These are phyloP conservation scores for Heliconius hewitsoni DNA, from an alignment of 1,140 invertebrate genomes.

Conservation along the genomic window DNA sequence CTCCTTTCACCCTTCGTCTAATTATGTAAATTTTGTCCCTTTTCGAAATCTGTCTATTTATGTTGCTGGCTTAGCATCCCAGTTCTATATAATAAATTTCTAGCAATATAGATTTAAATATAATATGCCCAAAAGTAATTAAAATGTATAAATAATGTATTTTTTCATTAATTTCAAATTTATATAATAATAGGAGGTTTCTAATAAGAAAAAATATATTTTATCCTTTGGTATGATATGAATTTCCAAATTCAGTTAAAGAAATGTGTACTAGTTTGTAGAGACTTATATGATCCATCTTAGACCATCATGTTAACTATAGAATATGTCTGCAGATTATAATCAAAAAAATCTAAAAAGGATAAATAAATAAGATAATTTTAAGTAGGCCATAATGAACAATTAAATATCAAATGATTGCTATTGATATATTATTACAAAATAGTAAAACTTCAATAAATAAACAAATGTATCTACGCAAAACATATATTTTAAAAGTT, in stretches of 20 bases:
- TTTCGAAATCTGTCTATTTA: constrained; percentile 22
- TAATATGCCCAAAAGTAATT: neutral
- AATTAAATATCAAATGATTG: no score
- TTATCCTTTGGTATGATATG: neutral
- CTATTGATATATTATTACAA: no score
- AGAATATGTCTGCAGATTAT: neutral
- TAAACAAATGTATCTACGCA: neutral
- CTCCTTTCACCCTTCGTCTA: constrained; percentile 46
- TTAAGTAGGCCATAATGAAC: no score
- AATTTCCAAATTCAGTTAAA: neutral
- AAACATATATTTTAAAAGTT: no score
- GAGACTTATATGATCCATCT: no score
- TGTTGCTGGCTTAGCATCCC: constrained; percentile 19
- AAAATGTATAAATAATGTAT: neutral
- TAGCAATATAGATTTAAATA: neutral
- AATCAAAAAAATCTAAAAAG: no score
- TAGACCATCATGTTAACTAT: neutral
- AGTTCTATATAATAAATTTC: constrained; percentile 3
- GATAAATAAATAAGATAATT: no score
- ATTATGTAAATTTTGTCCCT: constrained; percentile 47
- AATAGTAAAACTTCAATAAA: neutral
- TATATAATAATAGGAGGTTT: no score
- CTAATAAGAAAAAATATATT: no score
- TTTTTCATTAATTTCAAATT: neutral
- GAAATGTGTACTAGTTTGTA: neutral